Conservation (phyloP, 2,797 vertebrate genomes). For the Rhynchonycteris naso region DNA sequence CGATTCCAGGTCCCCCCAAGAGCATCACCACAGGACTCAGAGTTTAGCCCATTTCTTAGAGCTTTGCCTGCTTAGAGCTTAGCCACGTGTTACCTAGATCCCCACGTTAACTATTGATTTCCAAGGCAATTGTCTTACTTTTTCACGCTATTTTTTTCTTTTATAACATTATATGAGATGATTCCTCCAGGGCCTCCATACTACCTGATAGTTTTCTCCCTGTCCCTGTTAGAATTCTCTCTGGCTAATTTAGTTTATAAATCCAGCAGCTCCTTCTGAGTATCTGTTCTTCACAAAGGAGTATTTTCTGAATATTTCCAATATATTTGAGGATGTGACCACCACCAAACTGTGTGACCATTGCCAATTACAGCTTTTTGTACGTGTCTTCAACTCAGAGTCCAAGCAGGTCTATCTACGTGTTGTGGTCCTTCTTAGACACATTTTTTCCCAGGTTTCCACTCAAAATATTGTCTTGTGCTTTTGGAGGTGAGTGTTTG, state of each 20-base stretch:
- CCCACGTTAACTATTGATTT: too few relatives aligned
- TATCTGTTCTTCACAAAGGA: background rate
- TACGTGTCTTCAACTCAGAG: background rate
- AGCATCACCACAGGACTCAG: background rate
- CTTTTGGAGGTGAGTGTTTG: background rate
- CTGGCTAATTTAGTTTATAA: background rate
- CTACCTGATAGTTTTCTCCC: background rate
- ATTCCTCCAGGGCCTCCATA: background rate
- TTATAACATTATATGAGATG: too few relatives aligned
- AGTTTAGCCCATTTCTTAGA: background rate
- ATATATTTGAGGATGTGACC: background rate
- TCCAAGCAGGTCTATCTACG: accelerated
- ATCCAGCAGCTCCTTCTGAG: background rate
- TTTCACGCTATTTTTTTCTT: background rate
- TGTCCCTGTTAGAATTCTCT: background rate
- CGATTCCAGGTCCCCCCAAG: too few relatives aligned
- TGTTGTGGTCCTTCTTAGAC: background rate
- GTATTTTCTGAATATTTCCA: background rate
- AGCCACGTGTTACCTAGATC: background rate
- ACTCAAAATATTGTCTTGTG: background rate
- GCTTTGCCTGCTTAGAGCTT: background rate
- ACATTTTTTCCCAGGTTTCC: background rate
- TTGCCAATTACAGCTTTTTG: accelerated
- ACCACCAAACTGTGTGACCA: accelerated
- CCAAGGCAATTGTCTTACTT: background rate